Base-by-base conservation (phyloP, 1,140 invertebrate genomes). In the Drosophila albomicans region DNA sequence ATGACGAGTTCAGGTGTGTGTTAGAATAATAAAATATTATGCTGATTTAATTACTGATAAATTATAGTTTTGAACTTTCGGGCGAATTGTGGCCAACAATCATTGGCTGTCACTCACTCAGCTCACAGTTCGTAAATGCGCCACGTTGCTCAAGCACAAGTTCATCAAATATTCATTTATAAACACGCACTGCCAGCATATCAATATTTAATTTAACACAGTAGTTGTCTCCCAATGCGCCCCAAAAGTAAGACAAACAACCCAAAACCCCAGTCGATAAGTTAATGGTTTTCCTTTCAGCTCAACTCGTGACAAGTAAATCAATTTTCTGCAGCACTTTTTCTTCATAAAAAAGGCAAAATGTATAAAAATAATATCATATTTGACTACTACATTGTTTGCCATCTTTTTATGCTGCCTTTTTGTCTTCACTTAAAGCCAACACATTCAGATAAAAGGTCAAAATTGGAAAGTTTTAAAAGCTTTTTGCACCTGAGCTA, bases 401-500 rank as follows among this genome's bases (percentile, higher is more conserved):
- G 51, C 49, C 43, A 8, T 25, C 20, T 58, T 61, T 59, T 54
- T 43, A 28, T 35, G 35, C 10, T 32, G 54, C 11, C 28, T 28
- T 10, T 32, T 13, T 46, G n/a, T 30, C 20, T 25, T 25, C 3
- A 25, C 20, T 25, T 28, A 38, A 75, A 64, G 61, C 32, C 32
- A 70, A 65, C 38, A 52, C 73, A 59, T 52, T 59, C 59, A 32
- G 63, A 28, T 58, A 69, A 85, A 71, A 82, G 82, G 70, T 86
- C 75, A 68, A 86, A 25, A 78, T 52, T 73, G 48, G 28, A 82
- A 79, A 74, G 80, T 80, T 82, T 87, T 72, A 72, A 80, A 82
- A 75, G 78, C 68, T 71, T 80, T 79, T 77, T 67, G 58, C 82
- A 88, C 84, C 84, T 87, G 69, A 77, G 81, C 77, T 69, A 68